Evolutionary conservation across 1,140 invertebrate genomes (phyloP), one percentile per base, ranked within the genome.

Genomic region (Trypoxylus dichotomus): DNA sequence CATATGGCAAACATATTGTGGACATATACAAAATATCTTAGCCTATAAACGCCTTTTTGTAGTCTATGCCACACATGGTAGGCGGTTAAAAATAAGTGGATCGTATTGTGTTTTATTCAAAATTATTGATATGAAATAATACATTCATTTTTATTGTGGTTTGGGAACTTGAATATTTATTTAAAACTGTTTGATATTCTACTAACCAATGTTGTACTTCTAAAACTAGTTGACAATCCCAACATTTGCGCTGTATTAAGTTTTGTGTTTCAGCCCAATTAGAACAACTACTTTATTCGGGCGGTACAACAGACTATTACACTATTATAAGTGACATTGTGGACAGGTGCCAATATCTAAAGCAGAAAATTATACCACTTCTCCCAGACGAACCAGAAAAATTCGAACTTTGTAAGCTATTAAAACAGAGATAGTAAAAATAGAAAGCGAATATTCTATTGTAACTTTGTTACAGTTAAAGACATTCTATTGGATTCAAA

Each of bases 401-500:
- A 42, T 41, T 25, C 27, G 5, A n/a, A 15, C 72, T 74, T 19
- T 74, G 72, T 74, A 74, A 74, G 72, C 10, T 74, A 41, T 71
- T 2, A 32, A 3, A 15, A 71, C 13, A 6, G 21, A 24, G 27
- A 7, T 25, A 15, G 0, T 27, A 71, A 25, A 6, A 71, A 32
- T 15, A 2, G 11, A 6, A n/a, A 54, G 42, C 7, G 10, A n/a
- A 19, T 19, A 8, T 47, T 13, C 13, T 47, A 47, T 8, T 37
- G 32, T 11, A 47, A 47, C n/a, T 74, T 43, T 27, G 19, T 78
- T 78, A 21, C 41, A 78, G 77, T 71, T 72, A 54, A 32, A 72
- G 21, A 78, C 15, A 68, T 47, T 72, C 19, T 78, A 15, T n/a
- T 78, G 27, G 54, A 76, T 54, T 32, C 74, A n/a, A 63, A 43